A percentile compares a stretch with the other conserved stretches of the same genome.
Evolutionary conservation across 2,113 vertebrate genomes (phyloP).

Genomic region (Phasianus colchicus): DNA sequence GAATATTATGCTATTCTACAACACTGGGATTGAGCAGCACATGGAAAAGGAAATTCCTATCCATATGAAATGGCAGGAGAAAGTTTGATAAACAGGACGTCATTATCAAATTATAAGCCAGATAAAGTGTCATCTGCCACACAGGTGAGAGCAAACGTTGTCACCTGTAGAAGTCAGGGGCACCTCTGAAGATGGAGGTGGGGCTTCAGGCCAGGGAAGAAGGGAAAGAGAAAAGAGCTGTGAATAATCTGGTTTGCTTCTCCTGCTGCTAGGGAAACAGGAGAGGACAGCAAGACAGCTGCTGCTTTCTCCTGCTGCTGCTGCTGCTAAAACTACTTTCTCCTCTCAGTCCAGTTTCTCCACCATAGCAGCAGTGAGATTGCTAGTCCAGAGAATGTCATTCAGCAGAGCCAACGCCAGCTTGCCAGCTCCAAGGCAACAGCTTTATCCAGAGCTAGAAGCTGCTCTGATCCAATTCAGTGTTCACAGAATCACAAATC

Average conservation of each 20-base stretch:
- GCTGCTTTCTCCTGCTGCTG: not conserved
- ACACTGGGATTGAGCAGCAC: not conserved
- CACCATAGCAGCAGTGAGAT: not conserved
- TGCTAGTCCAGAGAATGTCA: not conserved
- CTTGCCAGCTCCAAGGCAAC: not conserved
- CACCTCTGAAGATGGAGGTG: not conserved
- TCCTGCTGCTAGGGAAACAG: not conserved
- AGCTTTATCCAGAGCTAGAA: not conserved
- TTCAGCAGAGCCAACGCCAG: not conserved
- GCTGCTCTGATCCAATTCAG: not conserved
- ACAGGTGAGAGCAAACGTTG: not conserved
- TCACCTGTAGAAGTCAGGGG: not conserved
- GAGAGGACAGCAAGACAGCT: not conserved
- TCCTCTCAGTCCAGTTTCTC: not conserved
- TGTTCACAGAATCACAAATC: not conserved
- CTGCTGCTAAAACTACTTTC: not conserved
- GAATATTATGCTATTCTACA: not conserved
- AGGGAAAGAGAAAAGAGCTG: not conserved
- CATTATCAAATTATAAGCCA: constrained; percentile 23
- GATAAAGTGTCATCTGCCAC: not conserved
- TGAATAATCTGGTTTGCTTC: not conserved
- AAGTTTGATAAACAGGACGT: not conserved
- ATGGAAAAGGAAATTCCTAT: constrained; percentile 31
- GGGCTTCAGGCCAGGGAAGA: fast-evolving
- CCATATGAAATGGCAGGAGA: not conserved